Conservation (phyloP, 2,888 invertebrate species). For the Monoplex corrugatus region DNA sequence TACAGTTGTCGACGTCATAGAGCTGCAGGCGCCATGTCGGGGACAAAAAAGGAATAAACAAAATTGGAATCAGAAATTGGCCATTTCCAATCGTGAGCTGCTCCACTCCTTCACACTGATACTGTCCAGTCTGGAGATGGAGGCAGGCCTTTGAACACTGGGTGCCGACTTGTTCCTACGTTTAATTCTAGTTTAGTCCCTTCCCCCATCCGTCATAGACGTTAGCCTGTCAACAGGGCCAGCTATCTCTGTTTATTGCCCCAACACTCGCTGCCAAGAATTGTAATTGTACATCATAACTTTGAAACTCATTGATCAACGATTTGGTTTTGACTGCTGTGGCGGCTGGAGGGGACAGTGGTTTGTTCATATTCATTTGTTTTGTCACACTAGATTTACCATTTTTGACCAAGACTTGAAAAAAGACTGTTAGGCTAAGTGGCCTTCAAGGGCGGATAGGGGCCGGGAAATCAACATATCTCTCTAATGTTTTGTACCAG, state of each 20-base stretch:
- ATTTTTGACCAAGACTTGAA: too few species aligned
- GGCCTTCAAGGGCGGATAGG: too few species aligned
- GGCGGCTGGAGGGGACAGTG: neutral
- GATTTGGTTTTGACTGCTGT: constrained; percentile 48
- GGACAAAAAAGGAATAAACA: neutral
- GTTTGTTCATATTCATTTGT: too few species aligned
- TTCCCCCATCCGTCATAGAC: constrained; percentile 45
- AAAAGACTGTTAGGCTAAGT: too few species aligned
- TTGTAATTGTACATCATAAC: constrained; percentile 49
- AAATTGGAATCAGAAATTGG: constrained; percentile 29
- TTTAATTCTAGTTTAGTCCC: constrained; percentile 52
- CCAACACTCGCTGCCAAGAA: too few species aligned
- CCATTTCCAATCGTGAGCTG: neutral
- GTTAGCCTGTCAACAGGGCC: constrained; percentile 46
- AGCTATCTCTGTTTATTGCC: too few species aligned
- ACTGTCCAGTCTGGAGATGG: neutral
- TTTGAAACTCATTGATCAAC: constrained; percentile 54
- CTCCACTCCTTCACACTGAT: neutral
- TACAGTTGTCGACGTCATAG: too few species aligned
- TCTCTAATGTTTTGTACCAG: too few species aligned
- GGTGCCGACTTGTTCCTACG: constrained; percentile 46
- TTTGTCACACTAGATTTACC: too few species aligned
- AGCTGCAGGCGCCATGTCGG: too few species aligned
- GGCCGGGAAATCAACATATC: too few species aligned
- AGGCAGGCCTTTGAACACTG: constrained; percentile 13